Evolutionary conservation across 2,888 invertebrate species (phyloP), one percentile per base, ranked within the genome.

Genomic region (Atethmia centrago): DNA sequence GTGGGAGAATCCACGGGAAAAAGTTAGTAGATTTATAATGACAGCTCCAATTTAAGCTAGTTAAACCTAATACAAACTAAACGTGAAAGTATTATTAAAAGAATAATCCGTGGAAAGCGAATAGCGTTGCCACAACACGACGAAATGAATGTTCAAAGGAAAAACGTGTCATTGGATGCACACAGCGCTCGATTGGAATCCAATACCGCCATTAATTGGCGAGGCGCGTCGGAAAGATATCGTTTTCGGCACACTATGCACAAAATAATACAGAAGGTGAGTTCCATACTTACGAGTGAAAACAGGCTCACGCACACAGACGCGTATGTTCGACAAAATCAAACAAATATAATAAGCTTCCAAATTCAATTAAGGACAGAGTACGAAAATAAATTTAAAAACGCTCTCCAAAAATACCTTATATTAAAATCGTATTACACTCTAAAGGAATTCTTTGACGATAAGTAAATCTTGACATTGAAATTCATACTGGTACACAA

Each of bases 141-240:
- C 58, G 42, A 65, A 73, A 67, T 76, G 31, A 80, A 80, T 71
- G 74, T 74, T 49, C 66, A 68, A 71, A 77, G 62, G 71, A 82
- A 82, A 76, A 83, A 81, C 74, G 70, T 58, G 67, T 47, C 71
- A 64, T 74, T 69, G 63, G 49, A 68, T 84, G 68, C 71, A 73
- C 58, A 83, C 74, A 67, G 68, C 63, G 67, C 70, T 76, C 56
- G 64, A 83, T 83, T 45, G 82, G 74, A 80, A 84, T 83, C 84
- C 77, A 74, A 83, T 83, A 77, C 71, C 28, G 62, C 55, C 56
- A 84, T 83, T 83, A 83, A 83, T 83, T 83, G 77, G 61, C 61
- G 68, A 55, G 59, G 56, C 72, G 68, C 66, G 61, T 70, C 59
- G 59, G 56, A 51, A 72, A 71, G 55, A 77, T 80, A 80, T 80